Evolutionary conservation across 2,797 vertebrate genomes (phyloP).

Genomic region (Erethizon dorsatum): DNA sequence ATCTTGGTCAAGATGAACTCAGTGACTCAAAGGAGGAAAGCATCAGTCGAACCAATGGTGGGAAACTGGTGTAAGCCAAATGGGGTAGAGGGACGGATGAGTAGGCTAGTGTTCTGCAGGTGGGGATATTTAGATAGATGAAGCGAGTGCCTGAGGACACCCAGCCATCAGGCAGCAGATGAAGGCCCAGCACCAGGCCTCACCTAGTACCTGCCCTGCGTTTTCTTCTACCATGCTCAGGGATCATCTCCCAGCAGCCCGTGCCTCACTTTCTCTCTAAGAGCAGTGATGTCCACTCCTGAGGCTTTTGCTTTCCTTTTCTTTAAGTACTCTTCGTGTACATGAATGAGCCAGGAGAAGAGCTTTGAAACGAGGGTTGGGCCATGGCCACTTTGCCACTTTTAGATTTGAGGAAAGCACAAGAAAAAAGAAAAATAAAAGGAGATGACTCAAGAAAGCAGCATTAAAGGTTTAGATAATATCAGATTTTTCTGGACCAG

Average conservation of each 20-base stretch:
- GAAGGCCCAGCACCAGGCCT: background rate
- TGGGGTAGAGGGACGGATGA: background rate
- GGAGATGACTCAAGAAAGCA: background rate
- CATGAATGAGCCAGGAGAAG: background rate
- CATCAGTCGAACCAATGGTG: background rate
- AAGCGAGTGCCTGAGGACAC: background rate
- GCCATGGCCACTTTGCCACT: background rate
- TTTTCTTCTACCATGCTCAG: background rate
- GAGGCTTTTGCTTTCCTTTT: background rate
- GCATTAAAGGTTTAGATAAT: background rate
- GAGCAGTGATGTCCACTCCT: background rate
- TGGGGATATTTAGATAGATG: background rate
- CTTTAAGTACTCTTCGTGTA: background rate
- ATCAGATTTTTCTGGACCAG: background rate
- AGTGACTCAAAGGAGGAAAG: background rate
- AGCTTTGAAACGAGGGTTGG: constrained; percentile 3
- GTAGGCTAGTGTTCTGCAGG: background rate
- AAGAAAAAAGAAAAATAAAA: background rate
- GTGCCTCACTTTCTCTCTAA: background rate
- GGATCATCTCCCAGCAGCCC: background rate
- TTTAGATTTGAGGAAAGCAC: no score
- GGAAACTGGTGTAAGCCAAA: background rate
- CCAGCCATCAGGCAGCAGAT: background rate
- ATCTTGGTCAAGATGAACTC: background rate
- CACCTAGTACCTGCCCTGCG: background rate